phyloP scores from a whole-genome alignment of 2,797 vertebrate species.

The Propithecus deckenii region DNA sequence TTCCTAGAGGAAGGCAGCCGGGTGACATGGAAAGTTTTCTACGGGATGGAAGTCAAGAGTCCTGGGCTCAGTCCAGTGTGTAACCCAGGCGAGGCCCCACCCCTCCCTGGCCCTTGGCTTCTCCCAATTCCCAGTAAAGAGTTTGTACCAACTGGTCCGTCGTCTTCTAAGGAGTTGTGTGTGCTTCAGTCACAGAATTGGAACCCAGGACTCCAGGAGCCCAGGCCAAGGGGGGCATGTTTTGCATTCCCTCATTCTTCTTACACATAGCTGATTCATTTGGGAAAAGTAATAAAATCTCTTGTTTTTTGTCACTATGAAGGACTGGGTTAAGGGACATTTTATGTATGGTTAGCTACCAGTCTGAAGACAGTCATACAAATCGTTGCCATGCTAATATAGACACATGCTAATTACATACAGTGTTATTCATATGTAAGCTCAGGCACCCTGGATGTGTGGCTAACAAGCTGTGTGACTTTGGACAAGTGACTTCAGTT shows the following conservation, averaged over 20 bases:
- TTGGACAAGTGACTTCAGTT: background rate
- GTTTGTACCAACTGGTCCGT: accelerated
- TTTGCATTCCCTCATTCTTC: background rate
- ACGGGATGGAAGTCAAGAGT: background rate
- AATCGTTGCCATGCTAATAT: background rate
- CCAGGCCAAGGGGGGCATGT: background rate
- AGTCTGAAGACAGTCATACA: background rate
- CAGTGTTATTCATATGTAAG: background rate
- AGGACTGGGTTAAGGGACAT: background rate
- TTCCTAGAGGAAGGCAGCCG: background rate
- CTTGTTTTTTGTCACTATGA: background rate
- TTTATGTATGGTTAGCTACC: background rate
- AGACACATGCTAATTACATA: background rate
- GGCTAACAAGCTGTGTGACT: background rate
- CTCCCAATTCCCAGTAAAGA: background rate
- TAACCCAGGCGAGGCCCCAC: background rate
- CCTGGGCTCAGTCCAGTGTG: background rate
- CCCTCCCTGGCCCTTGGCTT: background rate
- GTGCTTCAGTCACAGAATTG: background rate
- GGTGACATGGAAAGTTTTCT: background rate
- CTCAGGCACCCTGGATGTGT: background rate
- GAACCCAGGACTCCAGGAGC: background rate
- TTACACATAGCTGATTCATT: background rate
- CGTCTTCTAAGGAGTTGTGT: background rate
- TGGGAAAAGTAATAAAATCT: background rate